Conservation (phyloP, 92 coral and sea anemone species). For the Actinernus sp. region DNA sequence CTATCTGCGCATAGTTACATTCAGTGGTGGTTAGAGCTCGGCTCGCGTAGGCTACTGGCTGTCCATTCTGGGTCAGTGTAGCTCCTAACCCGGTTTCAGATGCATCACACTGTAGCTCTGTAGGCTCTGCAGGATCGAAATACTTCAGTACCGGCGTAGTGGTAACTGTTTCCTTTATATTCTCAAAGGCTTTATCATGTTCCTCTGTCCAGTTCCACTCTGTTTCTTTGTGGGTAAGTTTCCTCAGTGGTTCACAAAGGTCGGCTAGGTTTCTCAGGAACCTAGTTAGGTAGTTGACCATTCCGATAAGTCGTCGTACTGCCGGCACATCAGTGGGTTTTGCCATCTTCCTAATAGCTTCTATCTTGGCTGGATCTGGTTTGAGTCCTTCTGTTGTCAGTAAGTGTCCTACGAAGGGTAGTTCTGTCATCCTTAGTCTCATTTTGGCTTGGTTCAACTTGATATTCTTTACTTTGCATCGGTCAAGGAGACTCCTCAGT, state of each 20-base stretch:
- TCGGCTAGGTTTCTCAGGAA: not conserved
- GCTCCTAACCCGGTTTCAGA: not conserved
- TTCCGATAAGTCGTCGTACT: not conserved
- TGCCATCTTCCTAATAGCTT: not conserved
- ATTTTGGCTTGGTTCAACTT: slow-evolving; percentile 27
- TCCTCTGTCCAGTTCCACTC: not conserved
- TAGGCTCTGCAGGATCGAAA: not conserved
- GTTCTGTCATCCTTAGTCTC: not conserved
- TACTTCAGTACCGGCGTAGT: not conserved
- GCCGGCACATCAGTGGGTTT: not conserved
- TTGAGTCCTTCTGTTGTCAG: not conserved
- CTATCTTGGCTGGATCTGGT: not conserved
- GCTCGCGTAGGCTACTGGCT: not conserved
- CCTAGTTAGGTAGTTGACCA: not conserved
- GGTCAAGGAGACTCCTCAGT: slow-evolving; percentile 10
- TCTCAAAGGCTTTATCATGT: not conserved
- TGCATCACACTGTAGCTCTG: not conserved
- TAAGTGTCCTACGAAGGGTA: not conserved
- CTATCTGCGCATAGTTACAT: not conserved
- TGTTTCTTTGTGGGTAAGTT: not conserved
- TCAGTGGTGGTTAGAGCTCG: not conserved
- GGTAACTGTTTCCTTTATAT: not conserved
- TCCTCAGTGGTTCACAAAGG: not conserved
- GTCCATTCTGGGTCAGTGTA: not conserved
- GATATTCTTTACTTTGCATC: slow-evolving; percentile 37